phyloP scores from a whole-genome alignment of 2,113 vertebrate genomes.

The Smithornis capensis region DNA sequence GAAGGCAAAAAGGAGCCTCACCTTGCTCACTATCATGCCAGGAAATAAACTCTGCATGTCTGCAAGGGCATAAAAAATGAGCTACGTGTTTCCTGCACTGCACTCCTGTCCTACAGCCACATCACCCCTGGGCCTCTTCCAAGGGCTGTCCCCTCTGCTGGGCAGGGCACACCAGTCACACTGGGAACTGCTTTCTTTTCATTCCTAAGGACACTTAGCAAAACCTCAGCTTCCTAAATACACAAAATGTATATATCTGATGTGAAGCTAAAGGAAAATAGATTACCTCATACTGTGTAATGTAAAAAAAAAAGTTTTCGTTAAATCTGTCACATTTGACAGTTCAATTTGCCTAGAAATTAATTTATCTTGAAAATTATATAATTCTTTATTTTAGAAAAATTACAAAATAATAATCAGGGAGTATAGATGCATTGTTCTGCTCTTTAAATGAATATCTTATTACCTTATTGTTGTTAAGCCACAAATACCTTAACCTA shows the following conservation, averaged over 20 bases:
- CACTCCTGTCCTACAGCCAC: background rate
- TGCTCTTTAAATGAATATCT: background rate
- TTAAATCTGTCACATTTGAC: background rate
- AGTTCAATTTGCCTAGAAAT: background rate
- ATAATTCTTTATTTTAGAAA: background rate
- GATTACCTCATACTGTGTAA: background rate
- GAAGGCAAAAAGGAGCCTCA: background rate
- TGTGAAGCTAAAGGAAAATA: background rate
- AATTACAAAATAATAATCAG: background rate
- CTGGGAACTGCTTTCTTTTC: background rate
- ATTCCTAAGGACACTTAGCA: background rate
- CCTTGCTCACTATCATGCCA: background rate
- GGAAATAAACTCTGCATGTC: background rate
- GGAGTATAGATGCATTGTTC: background rate
- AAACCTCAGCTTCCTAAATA: background rate
- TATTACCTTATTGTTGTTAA: slow-evolving; percentile 83
- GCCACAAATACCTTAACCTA: slow-evolving; percentile 78
- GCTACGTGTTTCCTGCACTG: background rate
- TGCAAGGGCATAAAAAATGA: background rate
- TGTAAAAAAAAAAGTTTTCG: background rate
- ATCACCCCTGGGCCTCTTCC: background rate
- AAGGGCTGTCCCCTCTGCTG: background rate
- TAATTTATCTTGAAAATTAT: background rate
- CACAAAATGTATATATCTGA: background rate
- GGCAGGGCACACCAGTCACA: background rate